These are phyloP conservation scores for Trachelus iudaicus DNA, from an alignment of 2,888 invertebrate genomes.

Conservation along the genomic window DNA sequence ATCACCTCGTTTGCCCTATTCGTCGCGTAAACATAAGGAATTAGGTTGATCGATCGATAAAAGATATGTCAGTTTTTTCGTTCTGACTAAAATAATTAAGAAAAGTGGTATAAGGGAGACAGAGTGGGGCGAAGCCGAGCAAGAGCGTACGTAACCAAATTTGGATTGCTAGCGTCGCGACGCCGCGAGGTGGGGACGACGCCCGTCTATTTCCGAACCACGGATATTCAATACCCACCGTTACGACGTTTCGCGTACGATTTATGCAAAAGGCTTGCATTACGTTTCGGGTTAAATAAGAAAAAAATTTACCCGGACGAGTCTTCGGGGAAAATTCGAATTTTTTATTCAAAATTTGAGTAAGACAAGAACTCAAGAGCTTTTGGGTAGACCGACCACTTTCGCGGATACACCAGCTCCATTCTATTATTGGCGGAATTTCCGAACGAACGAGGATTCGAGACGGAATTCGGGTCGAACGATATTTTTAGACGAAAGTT, in stretches of 20 bases:
- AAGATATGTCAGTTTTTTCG: too few relatives aligned
- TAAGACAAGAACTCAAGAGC: too few relatives aligned
- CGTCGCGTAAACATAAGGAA: too few relatives aligned
- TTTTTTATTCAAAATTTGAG: too few relatives aligned
- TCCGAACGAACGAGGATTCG: neutral
- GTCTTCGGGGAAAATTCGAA: neutral
- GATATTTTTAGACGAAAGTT: neutral
- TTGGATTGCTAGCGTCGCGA: constrained; percentile 68
- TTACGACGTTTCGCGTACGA: neutral
- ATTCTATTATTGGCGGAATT: neutral
- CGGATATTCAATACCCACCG: constrained; percentile 56
- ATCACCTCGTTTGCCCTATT: too few relatives aligned
- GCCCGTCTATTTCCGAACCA: constrained; percentile 61
- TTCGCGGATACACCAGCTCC: neutral
- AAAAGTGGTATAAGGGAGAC: too few relatives aligned
- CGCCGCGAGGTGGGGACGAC: constrained; percentile 61
- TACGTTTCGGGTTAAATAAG: neutral
- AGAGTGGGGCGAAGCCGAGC: constrained; percentile 46
- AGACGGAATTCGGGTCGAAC: neutral
- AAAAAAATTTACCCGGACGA: neutral
- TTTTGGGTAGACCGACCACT: neutral
- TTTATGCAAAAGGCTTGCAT: neutral
- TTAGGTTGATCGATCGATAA: neutral
- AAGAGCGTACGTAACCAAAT: constrained; percentile 70
- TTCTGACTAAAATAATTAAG: too few relatives aligned